These are phyloP conservation scores for Pterocles gutturalis DNA, from an alignment of 2,113 vertebrate genomes.

Conservation along the genomic window DNA sequence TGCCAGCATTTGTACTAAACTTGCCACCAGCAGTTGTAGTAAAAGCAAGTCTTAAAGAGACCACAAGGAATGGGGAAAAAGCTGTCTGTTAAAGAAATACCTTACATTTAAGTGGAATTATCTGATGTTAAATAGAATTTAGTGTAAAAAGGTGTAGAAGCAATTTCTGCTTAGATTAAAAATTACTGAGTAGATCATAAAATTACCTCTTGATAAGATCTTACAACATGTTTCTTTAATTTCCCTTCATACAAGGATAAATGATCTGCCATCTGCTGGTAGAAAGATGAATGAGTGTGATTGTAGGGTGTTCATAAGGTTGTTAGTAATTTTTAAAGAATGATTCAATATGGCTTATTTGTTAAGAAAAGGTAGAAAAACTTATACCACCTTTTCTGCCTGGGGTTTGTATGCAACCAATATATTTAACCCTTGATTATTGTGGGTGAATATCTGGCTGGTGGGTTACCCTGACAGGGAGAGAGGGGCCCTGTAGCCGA, in stretches of 20 bases:
- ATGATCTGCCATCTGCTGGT: not conserved
- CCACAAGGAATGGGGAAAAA: not conserved
- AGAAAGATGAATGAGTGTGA: conserved; percentile 3
- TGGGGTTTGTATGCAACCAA: not conserved
- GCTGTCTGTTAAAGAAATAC: not conserved
- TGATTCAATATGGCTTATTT: not conserved
- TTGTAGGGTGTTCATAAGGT: not conserved
- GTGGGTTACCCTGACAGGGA: not conserved
- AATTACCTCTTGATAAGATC: not conserved
- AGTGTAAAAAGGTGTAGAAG: not conserved
- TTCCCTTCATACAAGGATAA: not conserved
- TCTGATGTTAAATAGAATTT: not conserved
- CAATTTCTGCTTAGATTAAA: not conserved
- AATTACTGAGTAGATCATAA: not conserved
- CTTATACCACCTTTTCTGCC: not conserved
- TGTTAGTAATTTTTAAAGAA: not conserved
- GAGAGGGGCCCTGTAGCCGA: not conserved
- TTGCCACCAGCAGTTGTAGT: not conserved
- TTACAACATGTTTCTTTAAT: not conserved
- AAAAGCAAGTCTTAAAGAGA: not conserved
- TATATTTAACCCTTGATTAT: not conserved
- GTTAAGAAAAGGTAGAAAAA: not conserved
- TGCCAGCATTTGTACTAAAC: not conserved
- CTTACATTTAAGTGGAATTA: not conserved
- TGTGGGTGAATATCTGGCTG: not conserved